Base-by-base conservation (phyloP, 2,888 invertebrate species). In the Leptura quadrifasciata region DNA sequence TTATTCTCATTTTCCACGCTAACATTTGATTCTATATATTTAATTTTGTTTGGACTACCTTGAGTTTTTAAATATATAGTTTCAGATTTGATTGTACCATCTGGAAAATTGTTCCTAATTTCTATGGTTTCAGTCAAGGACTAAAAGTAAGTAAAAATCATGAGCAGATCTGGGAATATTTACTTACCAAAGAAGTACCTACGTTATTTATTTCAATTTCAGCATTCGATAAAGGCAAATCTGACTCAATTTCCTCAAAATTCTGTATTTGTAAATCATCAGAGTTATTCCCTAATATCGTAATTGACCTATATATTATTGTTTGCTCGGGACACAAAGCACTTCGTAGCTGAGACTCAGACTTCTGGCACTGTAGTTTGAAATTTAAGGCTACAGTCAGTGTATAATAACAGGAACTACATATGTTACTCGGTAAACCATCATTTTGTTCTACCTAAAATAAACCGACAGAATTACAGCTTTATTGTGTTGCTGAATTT, bases 361-460 rank as follows among this genome's bases (percentile, higher is more conserved):
- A 84, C 68, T 84, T 85, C 55, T 79, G 74, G 63, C 87, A 87
- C 74, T 86, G 86, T 65, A 85, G 84, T 82, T 85, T 86, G 74
- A 89, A 89, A 60, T 82, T 80, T n/a, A 84, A 64, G 9, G 87
- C 85, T n/a, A 84, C 72, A 52, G 85, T 85, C 64, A 88, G 76
- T 65, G 84, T 84, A 71, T 82, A 80, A 31, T 82, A 79, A 73
- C 89, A 89, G 31, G 84, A 80, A 39, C 81, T 82, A 63, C 89
- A 89, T 21, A 89, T 86, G 72, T 80, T 83, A 27, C 68, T 79
- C n/a, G 89, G 89, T 17, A 87, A 81, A 60, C 86, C 87, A 79
- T 88, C 86, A 68, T 85, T 81, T 78, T 78, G 65, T 18, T 75
- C 74, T 1, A 86, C 83, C 88, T 88, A 75, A 76, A 84, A 81